Base-by-base conservation (phyloP, 2,797 vertebrate species). In the Pyrrhura leucotis region DNA sequence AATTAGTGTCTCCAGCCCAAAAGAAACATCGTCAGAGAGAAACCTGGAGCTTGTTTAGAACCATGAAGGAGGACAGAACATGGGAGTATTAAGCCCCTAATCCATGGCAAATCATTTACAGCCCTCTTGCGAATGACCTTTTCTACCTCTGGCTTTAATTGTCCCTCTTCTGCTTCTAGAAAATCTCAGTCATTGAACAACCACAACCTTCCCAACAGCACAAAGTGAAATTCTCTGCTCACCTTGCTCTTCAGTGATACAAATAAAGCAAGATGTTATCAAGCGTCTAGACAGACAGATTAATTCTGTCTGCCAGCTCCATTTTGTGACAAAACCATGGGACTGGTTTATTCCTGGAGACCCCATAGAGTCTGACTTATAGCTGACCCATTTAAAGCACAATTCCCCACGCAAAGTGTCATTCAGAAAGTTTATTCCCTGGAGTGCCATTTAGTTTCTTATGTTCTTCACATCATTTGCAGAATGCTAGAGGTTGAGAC, bases 261-360 rank as follows among this genome's bases (percentile, higher is more conserved):
- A 87, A 91, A 90, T 35, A 82, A 85, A 81, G 28, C 58, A 80
- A 95, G 85, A 89, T 76, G 61, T 37, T 79, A 35, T 19, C 65
- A 68, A 45, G 51, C 6, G 7, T 73, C 71, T 76, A 89, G 91
- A 79, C 85, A 93, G 88, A 90, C 51, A 85, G 71, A 89, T 87
- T 91, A 85, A 95, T 72, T 95, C 77, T 74, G 83, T 90, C 93
- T 93, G 75, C 83, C 83, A 93, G 63, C 63, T 95, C 85, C 56
- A 35, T 76, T 91, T 71, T 73, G 91, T 83, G 83, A 96, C 89
- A 92, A 85, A 85, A 95, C 35, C 72, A 61, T 12, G 31, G 77
- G 73, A 88, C 11, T 69, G 48, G 59, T 88, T 95, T 91, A 89
- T 72, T 95, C 80, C 93, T 79, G 71, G 63, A 93, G 88, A 87